Conservation (phyloP, 2,113 vertebrate species). For the Cervus canadensis region DNA sequence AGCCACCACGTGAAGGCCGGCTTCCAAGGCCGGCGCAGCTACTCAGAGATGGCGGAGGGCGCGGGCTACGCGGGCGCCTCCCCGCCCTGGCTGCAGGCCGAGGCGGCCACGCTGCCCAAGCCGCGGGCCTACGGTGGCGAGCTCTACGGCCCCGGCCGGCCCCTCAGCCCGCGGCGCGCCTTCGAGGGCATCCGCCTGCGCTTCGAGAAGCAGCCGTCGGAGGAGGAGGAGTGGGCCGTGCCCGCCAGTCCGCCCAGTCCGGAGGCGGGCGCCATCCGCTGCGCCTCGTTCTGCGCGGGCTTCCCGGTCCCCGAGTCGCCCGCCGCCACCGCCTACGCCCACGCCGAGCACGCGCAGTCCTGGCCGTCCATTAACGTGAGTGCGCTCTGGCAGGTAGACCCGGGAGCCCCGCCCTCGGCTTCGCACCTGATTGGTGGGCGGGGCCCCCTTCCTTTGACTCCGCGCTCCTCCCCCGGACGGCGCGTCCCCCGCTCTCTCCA, state of each 20-base stretch:
- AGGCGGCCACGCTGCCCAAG: constrained; percentile 92
- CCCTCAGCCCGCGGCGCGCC: constrained; percentile 86
- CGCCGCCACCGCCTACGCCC: constrained; percentile 85
- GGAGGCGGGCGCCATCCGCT: constrained; percentile 87
- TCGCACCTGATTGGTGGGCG: neutral
- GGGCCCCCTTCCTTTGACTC: neutral
- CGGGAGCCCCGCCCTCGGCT: neutral
- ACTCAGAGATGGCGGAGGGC: constrained; percentile 93
- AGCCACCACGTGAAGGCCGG: constrained; percentile 93
- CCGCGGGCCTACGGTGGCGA: constrained; percentile 90
- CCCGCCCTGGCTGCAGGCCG: constrained; percentile 90
- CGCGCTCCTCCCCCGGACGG: fast-evolving
- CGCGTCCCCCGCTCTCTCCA: too few relatives aligned
- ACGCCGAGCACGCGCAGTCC: constrained; percentile 95
- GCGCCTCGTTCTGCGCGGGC: constrained; percentile 92
- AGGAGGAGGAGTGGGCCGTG: constrained; percentile 95
- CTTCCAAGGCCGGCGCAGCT: constrained; percentile 95
- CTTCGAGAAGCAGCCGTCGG: constrained; percentile 94
- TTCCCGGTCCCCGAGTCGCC: constrained; percentile 89
- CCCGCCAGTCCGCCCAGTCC: constrained; percentile 86
- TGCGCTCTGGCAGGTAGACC: neutral
- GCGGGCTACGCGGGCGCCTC: constrained; percentile 82
- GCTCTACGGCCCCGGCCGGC: constrained; percentile 81
- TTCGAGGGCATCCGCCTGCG: constrained; percentile 91
- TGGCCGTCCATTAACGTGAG: constrained; percentile 99